These are phyloP conservation scores for Augochlorella aurata DNA, from an alignment of 2,888 invertebrate species.

Conservation along the genomic window DNA sequence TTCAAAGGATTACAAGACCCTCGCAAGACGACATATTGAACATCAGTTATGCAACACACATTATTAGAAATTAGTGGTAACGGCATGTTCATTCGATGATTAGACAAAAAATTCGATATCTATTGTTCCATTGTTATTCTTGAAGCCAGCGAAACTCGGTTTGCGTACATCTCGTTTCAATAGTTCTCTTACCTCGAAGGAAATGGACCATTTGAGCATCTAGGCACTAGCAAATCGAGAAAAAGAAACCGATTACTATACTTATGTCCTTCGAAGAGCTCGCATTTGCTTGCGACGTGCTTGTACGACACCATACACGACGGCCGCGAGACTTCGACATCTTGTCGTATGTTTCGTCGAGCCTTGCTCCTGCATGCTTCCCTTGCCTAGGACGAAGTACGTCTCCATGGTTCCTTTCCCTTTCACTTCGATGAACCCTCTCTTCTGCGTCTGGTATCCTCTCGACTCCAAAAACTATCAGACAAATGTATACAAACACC, in stretches of 20 bases:
- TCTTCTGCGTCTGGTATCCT: constrained; percentile 88
- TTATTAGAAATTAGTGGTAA: neutral
- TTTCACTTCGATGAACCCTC: constrained; percentile 95
- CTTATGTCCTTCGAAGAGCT: constrained; percentile 71
- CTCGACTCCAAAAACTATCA: constrained; percentile 88
- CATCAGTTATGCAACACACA: neutral
- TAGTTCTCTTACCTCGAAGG: neutral
- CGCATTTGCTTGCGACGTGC: constrained; percentile 88
- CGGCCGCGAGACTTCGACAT: constrained; percentile 91
- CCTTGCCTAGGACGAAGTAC: constrained; percentile 91
- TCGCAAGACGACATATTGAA: neutral
- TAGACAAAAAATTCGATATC: neutral
- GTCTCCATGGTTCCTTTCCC: constrained; percentile 98
- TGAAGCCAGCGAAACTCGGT: neutral
- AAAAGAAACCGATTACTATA: constrained; percentile 19
- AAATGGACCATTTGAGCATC: constrained; percentile 34
- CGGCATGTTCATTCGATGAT: neutral
- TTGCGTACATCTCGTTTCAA: neutral
- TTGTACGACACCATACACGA: constrained; percentile 94
- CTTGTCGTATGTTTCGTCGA: constrained; percentile 88
- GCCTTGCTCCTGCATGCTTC: constrained; percentile 84
- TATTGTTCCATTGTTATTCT: neutral
- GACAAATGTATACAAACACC: neutral
- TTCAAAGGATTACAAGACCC: neutral
- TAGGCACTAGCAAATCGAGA: constrained; percentile 47